phyloP scores from a whole-genome alignment of 2,113 vertebrate species.

The Catharus bicknelli region DNA sequence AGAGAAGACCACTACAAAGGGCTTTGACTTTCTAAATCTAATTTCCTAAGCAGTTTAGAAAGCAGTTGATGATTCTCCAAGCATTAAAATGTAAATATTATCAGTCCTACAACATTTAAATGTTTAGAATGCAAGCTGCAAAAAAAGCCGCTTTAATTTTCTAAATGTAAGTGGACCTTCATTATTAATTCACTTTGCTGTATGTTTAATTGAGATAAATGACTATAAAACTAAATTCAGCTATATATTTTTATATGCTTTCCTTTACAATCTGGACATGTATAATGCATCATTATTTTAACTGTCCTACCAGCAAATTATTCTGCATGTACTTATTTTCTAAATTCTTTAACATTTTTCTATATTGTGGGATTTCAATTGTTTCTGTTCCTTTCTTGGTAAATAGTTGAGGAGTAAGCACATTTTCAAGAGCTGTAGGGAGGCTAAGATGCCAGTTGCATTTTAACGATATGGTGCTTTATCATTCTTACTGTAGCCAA shows the following conservation, averaged over 20 bases:
- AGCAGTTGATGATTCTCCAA: constrained; percentile 37
- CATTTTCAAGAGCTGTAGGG: constrained; percentile 81
- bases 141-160: constrained; percentile 25
- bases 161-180: background rate
- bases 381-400: constrained; percentile 76
- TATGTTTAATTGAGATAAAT: constrained; percentile 60
- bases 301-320: constrained; percentile 67
- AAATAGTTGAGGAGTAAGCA: constrained; percentile 86
- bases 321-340: constrained; percentile 58
- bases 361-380: constrained; percentile 77
- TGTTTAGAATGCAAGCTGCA: background rate
- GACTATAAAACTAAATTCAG: background rate
- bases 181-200: constrained; percentile 64
- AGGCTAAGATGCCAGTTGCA: constrained; percentile 85
- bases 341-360: constrained; percentile 68
- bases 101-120: background rate
- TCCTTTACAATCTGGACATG: constrained; percentile 47
- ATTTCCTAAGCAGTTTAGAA: constrained; percentile 26
- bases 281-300: constrained; percentile 64
- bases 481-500: constrained; percentile 86
- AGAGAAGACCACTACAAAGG: background rate
- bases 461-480: constrained; percentile 87
- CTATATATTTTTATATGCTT: constrained; percentile 33
- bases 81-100: constrained; percentile 46
- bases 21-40: constrained; percentile 37